Evolutionary conservation across 2,797 vertebrate species (phyloP), one percentile per base, ranked within the genome.

Genomic region (Salmo trutta): DNA sequence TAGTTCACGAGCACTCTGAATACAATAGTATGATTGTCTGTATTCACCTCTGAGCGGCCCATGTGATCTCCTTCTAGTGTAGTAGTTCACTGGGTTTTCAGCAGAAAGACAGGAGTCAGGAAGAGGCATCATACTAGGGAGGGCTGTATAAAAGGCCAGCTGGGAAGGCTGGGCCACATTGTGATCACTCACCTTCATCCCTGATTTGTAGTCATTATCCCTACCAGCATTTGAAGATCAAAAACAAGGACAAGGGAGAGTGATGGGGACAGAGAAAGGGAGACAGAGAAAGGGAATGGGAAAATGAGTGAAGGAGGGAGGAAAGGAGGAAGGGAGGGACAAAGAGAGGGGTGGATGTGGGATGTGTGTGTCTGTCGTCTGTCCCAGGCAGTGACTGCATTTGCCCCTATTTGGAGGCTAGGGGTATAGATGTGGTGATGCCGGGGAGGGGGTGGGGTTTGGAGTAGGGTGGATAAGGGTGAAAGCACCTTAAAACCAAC

Each of bases 151-250:
- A 93, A 92, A 93, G 93, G 92, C 91, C 94, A 94, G 93, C 94
- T 94, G 93, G 92, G 92, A 93, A 93, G 94, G 94, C 93, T 93
- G 93, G 93, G 92, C 91, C 91, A 90, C 91, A 86, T 93, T 92
- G 92, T 94, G 92, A 94, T 94, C 92, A 93, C 89, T 94, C 94
- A 94, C 94, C 93, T 94, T 94, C 94, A 94, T 92, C 92, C 92
- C 91, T 94, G 93, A 94, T 94, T 94, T 94, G 93, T 94, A 93
- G 93, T 94, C 93, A 94, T 93, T 93, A 94, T 94, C 93, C 91
- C 91, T 90, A 93, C 92, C 93, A 93, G 91, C 91, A 90, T 94
- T 92, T 93, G 92, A 93, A 94, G 94, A 94, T 93, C 93, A 94
- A 93, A 93, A 93, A 94, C 92, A 94, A 94, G 93, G 92, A 93